Conservation (phyloP, 2,113 vertebrate species). For the Malurus elegans region DNA sequence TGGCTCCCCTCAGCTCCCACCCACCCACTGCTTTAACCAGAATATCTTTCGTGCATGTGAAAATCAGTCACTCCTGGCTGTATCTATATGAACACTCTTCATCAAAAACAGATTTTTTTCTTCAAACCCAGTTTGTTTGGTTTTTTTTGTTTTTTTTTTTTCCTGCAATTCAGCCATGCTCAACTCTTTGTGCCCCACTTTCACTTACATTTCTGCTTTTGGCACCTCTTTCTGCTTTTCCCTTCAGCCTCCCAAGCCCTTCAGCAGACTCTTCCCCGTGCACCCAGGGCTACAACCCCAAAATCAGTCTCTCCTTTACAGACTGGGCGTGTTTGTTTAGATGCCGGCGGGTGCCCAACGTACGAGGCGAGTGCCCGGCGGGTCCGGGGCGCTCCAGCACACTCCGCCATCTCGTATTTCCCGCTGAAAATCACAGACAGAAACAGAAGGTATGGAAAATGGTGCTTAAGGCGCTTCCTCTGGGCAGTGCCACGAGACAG, state of each 20-base stretch:
- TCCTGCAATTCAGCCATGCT: background rate
- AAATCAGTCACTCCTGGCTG: rapidly evolving
- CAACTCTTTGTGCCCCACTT: rapidly evolving
- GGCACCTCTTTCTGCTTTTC: background rate
- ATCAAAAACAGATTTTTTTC: background rate
- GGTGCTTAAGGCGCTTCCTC: background rate
- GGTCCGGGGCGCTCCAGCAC: rapidly evolving
- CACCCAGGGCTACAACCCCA: background rate
- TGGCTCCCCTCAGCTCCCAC: background rate
- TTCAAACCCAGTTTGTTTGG: background rate
- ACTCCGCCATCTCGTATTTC: background rate
- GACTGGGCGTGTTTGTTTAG: rapidly evolving
- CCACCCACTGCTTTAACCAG: background rate
- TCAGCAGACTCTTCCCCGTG: background rate
- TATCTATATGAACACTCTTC: background rate
- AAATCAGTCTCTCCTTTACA: rapidly evolving
- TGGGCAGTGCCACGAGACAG: background rate
- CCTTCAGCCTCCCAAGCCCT: background rate
- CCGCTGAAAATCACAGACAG: background rate
- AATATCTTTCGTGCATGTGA: rapidly evolving
- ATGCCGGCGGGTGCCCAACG: rapidly evolving
- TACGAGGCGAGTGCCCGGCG: rapidly evolving
- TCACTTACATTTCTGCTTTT: background rate
- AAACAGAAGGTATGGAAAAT: background rate
- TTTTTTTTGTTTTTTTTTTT: background rate